These are phyloP conservation scores for Basileuterus tristriatus DNA, from an alignment of 2,797 vertebrate species.

Conservation along the genomic window DNA sequence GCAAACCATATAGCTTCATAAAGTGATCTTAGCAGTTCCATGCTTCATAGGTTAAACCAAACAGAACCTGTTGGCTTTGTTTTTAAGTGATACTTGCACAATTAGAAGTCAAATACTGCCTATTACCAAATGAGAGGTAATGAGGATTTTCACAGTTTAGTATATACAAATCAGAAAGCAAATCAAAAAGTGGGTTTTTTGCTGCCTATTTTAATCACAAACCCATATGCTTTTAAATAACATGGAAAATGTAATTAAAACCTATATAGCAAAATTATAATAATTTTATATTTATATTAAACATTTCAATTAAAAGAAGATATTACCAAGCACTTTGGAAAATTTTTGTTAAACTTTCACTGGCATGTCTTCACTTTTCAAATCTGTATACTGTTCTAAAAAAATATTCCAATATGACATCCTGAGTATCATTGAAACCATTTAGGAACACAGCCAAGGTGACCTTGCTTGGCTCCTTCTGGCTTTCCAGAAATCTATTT, in stretches of 20 bases:
- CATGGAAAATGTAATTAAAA: background rate
- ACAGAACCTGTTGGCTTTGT: background rate
- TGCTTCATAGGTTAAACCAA: background rate
- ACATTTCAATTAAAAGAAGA: background rate
- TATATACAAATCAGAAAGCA: background rate
- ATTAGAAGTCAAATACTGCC: background rate
- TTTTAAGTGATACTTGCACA: background rate
- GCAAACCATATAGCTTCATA: background rate
- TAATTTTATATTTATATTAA: background rate
- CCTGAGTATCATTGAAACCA: background rate
- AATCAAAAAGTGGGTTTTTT: fast-evolving
- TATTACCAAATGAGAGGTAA: background rate
- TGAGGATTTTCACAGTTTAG: background rate
- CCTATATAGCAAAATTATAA: background rate
- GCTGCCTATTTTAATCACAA: background rate
- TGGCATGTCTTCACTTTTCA: background rate
- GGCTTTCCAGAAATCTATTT: background rate
- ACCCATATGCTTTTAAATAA: background rate
- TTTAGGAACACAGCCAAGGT: background rate
- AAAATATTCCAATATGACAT: background rate
- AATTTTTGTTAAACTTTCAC: background rate
- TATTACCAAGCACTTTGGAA: background rate
- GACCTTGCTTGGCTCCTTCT: background rate
- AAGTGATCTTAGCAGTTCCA: background rate
- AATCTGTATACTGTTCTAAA: background rate